phyloP scores from a whole-genome alignment of 2,113 vertebrate species.

The Callorhinus ursinus region DNA sequence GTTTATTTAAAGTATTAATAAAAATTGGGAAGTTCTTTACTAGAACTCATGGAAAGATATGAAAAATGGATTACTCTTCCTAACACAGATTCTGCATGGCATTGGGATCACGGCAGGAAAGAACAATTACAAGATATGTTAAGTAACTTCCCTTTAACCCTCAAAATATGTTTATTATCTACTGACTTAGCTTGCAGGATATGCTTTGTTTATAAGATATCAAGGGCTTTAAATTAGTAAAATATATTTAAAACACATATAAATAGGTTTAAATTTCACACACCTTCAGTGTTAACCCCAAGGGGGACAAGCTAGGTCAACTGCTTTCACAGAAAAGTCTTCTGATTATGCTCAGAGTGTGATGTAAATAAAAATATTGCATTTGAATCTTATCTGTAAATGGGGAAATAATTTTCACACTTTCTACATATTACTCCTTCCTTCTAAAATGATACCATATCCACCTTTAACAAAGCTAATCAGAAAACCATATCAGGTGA shows the following conservation, averaged over 20 bases:
- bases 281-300: not conserved
- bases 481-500: not conserved
- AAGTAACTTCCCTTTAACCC: not conserved
- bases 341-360: not conserved
- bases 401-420: not conserved
- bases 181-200: not conserved
- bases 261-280: not conserved
- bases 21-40: conserved; percentile 31
- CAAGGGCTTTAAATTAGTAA: not conserved
- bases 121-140: not conserved
- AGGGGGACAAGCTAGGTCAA: not conserved
- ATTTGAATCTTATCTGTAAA: not conserved
- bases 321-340: not conserved
- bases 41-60: not conserved
- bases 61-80: not conserved
- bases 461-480: not conserved
- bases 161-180: conserved; percentile 17
- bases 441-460: conserved; percentile 23
- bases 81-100: not conserved
- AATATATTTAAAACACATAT: not conserved
- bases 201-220: not conserved
- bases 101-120: not conserved
- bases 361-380: not conserved
- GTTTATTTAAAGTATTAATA: conserved; percentile 49
- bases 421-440: not conserved